These are phyloP conservation scores for Pelosia muscerda DNA, from an alignment of 2,888 invertebrate genomes.

Conservation along the genomic window DNA sequence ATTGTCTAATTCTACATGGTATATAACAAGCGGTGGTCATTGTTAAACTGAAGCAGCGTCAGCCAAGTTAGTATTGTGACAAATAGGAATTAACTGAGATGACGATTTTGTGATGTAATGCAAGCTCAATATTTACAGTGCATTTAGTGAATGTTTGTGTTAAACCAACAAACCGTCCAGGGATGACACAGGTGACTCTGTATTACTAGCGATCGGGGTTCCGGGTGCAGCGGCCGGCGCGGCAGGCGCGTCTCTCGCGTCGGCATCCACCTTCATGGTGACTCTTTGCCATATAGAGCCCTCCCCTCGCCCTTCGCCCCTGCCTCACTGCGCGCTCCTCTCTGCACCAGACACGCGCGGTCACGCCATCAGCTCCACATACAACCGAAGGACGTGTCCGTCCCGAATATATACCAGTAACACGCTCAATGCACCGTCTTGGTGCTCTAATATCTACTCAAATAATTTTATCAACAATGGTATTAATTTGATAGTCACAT, in stretches of 20 bases:
- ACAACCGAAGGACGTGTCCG: conserved; percentile 47
- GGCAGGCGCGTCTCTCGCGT: conserved; percentile 71
- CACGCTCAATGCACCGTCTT: conserved; percentile 14
- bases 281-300: conserved; percentile 68
- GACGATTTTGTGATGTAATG: conserved; percentile 49
- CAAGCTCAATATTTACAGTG: conserved; percentile 62
- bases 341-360: conserved; percentile 77
- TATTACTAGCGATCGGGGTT: conserved; percentile 76
- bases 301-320: conserved; percentile 59
- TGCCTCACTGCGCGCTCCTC: conserved; percentile 63
- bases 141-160: conserved; percentile 62
- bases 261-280: conserved; percentile 75
- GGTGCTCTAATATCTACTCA: conserved; percentile 16
- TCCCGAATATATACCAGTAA: conserved; percentile 22
- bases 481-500: conserved; percentile 14
- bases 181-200: conserved; percentile 81
- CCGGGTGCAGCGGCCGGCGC: conserved; percentile 63
- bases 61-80: conserved; percentile 50
- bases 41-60: conserved; percentile 46
- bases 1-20: conserved; percentile 14
- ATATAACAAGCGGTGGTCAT: conserved; percentile 25
- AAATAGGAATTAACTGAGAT: conserved; percentile 34
- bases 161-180: conserved; percentile 81
- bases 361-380: conserved; percentile 67
- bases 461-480: conserved; percentile 11